Evolutionary conservation across 2,888 invertebrate genomes (phyloP), one percentile per base, ranked within the genome.

Genomic region (Spodoptera littoralis): DNA sequence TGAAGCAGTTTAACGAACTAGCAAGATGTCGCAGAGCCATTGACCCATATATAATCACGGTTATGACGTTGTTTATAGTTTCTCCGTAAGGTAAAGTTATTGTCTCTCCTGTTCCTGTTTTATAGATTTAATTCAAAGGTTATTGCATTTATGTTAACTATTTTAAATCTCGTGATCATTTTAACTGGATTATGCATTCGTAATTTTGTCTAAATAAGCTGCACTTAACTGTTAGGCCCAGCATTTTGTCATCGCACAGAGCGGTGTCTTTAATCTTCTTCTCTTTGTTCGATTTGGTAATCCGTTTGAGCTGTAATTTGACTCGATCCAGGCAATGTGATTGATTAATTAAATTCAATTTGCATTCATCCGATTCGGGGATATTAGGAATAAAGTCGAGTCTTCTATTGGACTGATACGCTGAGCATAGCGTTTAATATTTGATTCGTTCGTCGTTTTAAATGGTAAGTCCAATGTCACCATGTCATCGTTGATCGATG

Each of bases 1-100:
- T 82, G 81, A 82, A 87, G 85, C 86, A 87, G 89, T 92, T 90
- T 90, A 91, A 91, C 90, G 90, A 90, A 90, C 89, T 87, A 89
- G 83, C 88, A 91, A 92, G 92, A 91, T 90, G 91, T 91, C 89
- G 89, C 88, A 86, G 73, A 88, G 82, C 83, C 86, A 81, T 90
- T 90, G 90, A 91, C 91, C 91, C 87, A 88, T 90, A 89, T 89
- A 87, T 89, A 89, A 90, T 88, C 85, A 88, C 84, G 82, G 85
- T 90, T 90, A 90, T 90, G 86, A 86, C 77, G 78, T 87, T 88
- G 85, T 90, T 91, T 91, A 90, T 88, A 76, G 80, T 76, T 74
- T 66, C 73, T 59, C 76, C 80, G 80, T 84, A 86, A 88, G 84
- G 84, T 81, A 85, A 78, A 78, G 71, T 80, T 83, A 82, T 80